Conservation (phyloP, 64 coral and sea anemone genomes). For the Montipora foliosa region DNA sequence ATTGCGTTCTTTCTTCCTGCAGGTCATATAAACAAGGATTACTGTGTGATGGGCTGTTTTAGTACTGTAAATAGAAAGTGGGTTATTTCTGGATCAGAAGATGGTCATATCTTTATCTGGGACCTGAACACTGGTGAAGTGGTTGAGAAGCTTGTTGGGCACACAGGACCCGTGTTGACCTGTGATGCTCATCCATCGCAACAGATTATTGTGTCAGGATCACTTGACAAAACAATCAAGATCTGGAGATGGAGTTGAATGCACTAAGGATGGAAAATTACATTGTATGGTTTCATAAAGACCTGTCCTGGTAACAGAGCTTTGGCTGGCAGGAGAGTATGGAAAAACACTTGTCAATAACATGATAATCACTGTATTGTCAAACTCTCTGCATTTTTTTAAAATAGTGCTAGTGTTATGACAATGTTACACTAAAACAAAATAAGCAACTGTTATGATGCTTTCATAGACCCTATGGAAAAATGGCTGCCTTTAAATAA, state of each 20-base stretch:
- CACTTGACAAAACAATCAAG: conserved; percentile 74
- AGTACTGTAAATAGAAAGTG: conserved; percentile 55
- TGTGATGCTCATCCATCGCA: conserved; percentile 61
- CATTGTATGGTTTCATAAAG: neutral
- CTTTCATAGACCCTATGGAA: too few relatives aligned
- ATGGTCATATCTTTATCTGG: conserved; percentile 59
- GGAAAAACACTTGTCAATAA: too few relatives aligned
- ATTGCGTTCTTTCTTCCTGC: neutral
- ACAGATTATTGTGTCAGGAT: conserved; percentile 67
- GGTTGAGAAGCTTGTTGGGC: conserved; percentile 48
- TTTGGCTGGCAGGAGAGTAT: too few relatives aligned
- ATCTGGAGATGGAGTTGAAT: conserved; percentile 59
- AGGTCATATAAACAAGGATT: conserved; percentile 81
- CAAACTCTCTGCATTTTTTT: too few relatives aligned
- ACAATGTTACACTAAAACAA: too few relatives aligned
- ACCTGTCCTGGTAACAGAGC: too few relatives aligned
- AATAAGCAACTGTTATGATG: too few relatives aligned
- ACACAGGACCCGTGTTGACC: conserved; percentile 53
- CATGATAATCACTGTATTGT: too few relatives aligned
- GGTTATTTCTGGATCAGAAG: conserved; percentile 79
- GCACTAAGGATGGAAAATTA: neutral
- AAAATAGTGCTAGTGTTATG: too few relatives aligned
- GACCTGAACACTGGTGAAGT: conserved; percentile 60
- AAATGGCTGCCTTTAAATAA: too few relatives aligned
- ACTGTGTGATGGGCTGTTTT: conserved; percentile 69